A percentile compares a stretch with the other conserved stretches of the same genome.
phyloP scores from a whole-genome alignment of 1,140 invertebrate species.

The Penaeus chinensis region DNA sequence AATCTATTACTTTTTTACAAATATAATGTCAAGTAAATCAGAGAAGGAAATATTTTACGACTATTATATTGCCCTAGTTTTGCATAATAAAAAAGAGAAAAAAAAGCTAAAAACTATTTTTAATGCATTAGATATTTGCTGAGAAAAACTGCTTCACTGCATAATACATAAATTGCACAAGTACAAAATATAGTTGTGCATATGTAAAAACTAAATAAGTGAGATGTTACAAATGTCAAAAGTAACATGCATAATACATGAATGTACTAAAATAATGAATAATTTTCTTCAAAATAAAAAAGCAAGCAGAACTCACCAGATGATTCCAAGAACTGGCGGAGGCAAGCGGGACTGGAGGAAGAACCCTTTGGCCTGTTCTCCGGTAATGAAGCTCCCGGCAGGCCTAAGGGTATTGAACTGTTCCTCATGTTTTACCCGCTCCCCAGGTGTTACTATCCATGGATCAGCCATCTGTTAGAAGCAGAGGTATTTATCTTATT shows the following conservation, averaged over 20 bases:
- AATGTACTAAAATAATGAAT: slow-evolving; percentile 10
- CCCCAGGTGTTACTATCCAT: slow-evolving; percentile 88
- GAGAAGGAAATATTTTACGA: too few species aligned
- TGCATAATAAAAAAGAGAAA: too few species aligned
- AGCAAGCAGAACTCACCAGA: slow-evolving; percentile 79
- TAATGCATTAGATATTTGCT: too few species aligned
- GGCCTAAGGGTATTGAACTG: slow-evolving; percentile 92
- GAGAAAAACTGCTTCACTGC: too few species aligned
- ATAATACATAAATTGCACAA: too few species aligned
- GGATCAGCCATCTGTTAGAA: slow-evolving; percentile 74
- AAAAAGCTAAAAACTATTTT: too few species aligned
- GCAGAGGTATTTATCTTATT: background rate
- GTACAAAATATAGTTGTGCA: too few species aligned
- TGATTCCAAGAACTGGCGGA: slow-evolving; percentile 87
- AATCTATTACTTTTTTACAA: background rate
- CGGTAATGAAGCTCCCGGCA: slow-evolving; percentile 86
- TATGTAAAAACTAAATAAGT: too few species aligned
- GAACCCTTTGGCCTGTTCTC: slow-evolving; percentile 94
- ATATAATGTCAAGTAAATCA: background rate
- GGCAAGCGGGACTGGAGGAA: slow-evolving; percentile 93
- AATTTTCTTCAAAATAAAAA: background rate
- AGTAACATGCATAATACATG: background rate
- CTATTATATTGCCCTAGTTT: too few species aligned
- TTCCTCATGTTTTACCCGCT: slow-evolving; percentile 88
- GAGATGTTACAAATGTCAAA: too few species aligned